These are phyloP conservation scores for Colius striatus DNA, from an alignment of 2,113 vertebrate species.

Conservation along the genomic window DNA sequence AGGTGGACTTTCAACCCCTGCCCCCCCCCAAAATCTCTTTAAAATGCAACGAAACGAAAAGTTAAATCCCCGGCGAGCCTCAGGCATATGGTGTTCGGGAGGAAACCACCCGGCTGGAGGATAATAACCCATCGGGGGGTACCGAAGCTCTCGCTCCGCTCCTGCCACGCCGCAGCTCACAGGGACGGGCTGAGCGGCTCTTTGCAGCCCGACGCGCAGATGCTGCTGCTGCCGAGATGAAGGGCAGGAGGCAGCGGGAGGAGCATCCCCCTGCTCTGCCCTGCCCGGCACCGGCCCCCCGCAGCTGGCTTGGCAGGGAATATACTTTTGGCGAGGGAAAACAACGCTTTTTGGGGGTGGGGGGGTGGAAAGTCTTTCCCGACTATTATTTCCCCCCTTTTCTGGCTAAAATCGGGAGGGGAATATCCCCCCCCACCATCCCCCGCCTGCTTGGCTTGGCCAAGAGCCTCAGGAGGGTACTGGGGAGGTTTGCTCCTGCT, in stretches of 20 bases:
- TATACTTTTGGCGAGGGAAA: background rate
- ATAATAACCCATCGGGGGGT: conserved; percentile 38
- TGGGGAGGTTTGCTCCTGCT: background rate
- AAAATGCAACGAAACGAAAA: conserved; percentile 14
- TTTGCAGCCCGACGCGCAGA: background rate
- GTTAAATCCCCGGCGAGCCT: background rate
- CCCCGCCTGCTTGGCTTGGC: background rate
- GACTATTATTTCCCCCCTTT: background rate
- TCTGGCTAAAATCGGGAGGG: background rate
- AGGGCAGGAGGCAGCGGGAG: background rate
- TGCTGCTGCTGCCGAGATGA: background rate
- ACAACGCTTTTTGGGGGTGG: background rate
- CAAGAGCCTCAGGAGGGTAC: background rate
- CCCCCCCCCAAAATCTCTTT: background rate
- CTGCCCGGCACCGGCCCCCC: background rate
- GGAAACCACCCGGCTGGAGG: conserved; percentile 9
- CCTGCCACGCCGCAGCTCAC: background rate
- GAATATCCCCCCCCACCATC: background rate
- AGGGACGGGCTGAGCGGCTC: background rate
- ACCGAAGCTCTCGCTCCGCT: background rate
- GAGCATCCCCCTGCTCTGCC: background rate
- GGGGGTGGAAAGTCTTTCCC: background rate
- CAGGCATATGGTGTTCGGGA: conserved; percentile 55
- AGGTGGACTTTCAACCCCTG: background rate
- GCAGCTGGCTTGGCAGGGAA: background rate